Evolutionary conservation across 1,140 invertebrate species (phyloP).

Genomic region (Acromyrmex charruanus): DNA sequence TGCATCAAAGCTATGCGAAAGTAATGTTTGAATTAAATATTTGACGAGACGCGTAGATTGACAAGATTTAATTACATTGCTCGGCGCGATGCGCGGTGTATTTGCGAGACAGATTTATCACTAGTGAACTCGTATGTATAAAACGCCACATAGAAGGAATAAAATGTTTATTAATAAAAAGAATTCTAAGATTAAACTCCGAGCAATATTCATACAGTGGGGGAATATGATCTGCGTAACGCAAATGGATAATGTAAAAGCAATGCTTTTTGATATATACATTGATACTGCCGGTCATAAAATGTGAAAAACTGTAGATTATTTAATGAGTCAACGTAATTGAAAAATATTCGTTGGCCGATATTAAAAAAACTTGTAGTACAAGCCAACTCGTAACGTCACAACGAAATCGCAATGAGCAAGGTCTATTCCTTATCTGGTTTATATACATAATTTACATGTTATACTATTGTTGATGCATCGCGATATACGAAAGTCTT

Average conservation of each 20-base stretch:
- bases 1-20: conserved; percentile 16
- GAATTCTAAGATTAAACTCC: conserved; percentile 26
- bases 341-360: not conserved
- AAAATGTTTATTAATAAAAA: conserved; percentile 41
- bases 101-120: conserved; percentile 38
- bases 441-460: not conserved
- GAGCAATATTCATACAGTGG: not conserved
- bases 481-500: not conserved
- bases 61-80: conserved; percentile 58
- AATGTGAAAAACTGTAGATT: not conserved
- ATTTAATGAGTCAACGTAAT: not conserved
- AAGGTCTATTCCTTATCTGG: not conserved
- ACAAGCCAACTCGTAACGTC: not conserved
- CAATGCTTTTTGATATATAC: not conserved
- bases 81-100: not conserved
- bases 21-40: conserved; percentile 55
- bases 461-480: not conserved
- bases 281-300: not conserved
- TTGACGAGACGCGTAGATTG: conserved; percentile 46
- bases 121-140: not conserved
- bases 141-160: not conserved
- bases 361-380: not conserved
- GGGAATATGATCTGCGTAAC: not conserved
- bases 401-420: not conserved
- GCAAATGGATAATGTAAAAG: not conserved